Conservation (phyloP, 1,140 invertebrate species). For the Drosophila tsacasi region DNA sequence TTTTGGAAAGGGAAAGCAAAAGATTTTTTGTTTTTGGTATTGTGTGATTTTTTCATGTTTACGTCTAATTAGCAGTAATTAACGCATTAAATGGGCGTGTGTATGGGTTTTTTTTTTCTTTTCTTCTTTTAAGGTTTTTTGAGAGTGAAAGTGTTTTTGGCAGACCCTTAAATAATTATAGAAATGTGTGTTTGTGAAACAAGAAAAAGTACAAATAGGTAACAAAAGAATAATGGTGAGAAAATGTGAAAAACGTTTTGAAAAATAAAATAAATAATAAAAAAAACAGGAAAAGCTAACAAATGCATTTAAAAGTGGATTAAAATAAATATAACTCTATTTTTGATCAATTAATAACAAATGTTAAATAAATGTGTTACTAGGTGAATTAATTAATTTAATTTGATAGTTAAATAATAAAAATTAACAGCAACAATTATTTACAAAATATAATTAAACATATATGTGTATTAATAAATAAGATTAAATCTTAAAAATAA, state of each 20-base stretch:
- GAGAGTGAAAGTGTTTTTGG: conserved; percentile 48
- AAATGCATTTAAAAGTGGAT: not conserved
- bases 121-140: not conserved
- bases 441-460: not conserved
- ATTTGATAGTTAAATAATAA: not conserved
- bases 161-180: conserved; percentile 26
- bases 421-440: too few species aligned
- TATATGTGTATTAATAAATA: not conserved
- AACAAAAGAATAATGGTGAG: not conserved
- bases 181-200: conserved; percentile 4
- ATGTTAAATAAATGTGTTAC: not conserved
- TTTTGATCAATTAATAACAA: not conserved
- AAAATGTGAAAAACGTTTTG: not conserved
- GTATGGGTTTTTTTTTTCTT: conserved; percentile 13
- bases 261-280: not conserved
- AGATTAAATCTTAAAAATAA: not conserved
- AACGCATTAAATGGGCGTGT: conserved; percentile 73
- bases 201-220: not conserved
- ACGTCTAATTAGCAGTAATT: conserved; percentile 79
- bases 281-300: not conserved
- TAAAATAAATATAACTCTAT: not conserved
- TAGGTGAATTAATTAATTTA: not conserved
- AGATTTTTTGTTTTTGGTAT: conserved; percentile 32
- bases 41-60: conserved; percentile 63
- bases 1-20: conserved; percentile 68